A percentile compares a stretch with the other conserved stretches of the same genome.
These are phyloP conservation scores for Phaetusa simplex DNA, from an alignment of 2,113 vertebrate genomes.

Conservation along the genomic window DNA sequence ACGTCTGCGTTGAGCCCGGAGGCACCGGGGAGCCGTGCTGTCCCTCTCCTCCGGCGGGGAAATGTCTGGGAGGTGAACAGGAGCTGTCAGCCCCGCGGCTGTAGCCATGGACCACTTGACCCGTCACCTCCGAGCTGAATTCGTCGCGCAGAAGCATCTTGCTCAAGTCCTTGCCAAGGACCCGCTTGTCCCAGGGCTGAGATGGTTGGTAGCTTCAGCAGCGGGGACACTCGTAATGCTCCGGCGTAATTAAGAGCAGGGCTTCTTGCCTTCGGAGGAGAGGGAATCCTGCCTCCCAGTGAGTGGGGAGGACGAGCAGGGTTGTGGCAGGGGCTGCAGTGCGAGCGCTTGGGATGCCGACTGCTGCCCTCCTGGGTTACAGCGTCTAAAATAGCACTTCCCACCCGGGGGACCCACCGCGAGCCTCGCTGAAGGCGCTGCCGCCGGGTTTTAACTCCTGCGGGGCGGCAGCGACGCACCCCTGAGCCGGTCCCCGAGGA, in stretches of 20 bases:
- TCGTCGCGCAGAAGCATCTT: background rate
- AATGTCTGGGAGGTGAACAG: background rate
- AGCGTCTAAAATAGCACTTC: background rate
- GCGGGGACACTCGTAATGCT: background rate
- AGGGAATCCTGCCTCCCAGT: background rate
- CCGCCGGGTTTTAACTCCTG: background rate
- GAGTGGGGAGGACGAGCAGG: background rate
- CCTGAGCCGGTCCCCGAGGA: fast-evolving
- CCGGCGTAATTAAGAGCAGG: background rate
- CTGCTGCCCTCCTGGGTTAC: background rate
- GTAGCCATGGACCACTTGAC: background rate
- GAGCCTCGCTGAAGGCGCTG: background rate
- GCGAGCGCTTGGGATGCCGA: background rate
- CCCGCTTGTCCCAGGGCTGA: background rate
- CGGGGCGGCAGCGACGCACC: background rate
- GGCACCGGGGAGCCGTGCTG: background rate
- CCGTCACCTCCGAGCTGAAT: background rate
- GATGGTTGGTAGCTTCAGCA: background rate
- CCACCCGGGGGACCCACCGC: background rate
- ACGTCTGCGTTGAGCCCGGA: background rate
- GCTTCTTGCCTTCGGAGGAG: background rate
- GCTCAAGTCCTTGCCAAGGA: background rate
- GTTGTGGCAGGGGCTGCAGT: too few relatives aligned
- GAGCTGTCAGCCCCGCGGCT: background rate
- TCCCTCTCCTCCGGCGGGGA: background rate